Evolutionary conservation across 2,888 invertebrate genomes (phyloP), one percentile per base, ranked within the genome.

Genomic region (Leptogaster cylindrica): DNA sequence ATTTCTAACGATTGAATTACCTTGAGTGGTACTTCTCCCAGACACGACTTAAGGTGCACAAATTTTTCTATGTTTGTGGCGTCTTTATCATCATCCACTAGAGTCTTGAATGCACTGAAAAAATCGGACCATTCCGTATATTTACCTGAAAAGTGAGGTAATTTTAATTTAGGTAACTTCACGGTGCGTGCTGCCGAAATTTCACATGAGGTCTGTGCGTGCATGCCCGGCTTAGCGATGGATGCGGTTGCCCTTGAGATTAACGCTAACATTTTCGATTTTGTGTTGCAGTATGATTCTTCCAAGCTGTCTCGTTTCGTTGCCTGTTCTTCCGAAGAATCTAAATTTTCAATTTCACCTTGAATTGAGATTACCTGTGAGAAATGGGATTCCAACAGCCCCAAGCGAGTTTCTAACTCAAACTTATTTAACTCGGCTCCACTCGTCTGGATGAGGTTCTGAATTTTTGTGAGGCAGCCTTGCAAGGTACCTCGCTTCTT

Each of bases 51-150:
- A n/a, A 66, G 31, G 31, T 66, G 66, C 20, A 55, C 55, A 44
- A 66, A 66, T 10, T 66, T 66, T 51, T 66, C 55, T 8, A 66
- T 55, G 14, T 27, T 27, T 7, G 33, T 28, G 3, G 55, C 46
- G n/a, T 58, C 46, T 5, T 25, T 23, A 16, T 66, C 58, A 8
- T 12, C 8, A 44, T 66, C 44, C 12, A 58, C 55, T 20, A 55
- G 33, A 23, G 55, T 66, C 8, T 14, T 25, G 23, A 67, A 61
- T n/a, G 55, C 46, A n/a, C 23, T 10, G 23, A 46, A 23, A 44
- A 66, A 66, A 18, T 66, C 44, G 4, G 23, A n/a, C 66, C 66
- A 66, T 25, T 66, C 66, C 3, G 20, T 66, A 14, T 55, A 58
- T 46, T 39, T 63, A 4, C 63, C 67, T 39, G 33, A 36, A 14